phyloP scores from a whole-genome alignment of 2,888 invertebrate species.

The Ophion costatus region DNA sequence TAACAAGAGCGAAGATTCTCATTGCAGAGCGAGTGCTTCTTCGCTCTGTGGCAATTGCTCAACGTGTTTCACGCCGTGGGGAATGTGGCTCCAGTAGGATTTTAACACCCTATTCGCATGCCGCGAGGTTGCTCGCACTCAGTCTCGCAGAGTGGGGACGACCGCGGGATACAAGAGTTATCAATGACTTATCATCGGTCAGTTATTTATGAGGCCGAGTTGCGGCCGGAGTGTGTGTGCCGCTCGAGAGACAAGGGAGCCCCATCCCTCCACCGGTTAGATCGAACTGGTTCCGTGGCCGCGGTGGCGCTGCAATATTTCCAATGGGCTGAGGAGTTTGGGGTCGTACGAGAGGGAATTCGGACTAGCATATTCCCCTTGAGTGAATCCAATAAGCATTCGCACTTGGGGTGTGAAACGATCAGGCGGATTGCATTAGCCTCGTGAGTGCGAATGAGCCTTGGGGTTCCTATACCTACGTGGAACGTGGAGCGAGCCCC shows the following conservation, averaged over 20 bases:
- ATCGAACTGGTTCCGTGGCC: conserved; percentile 19
- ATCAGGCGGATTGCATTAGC: conserved; percentile 74
- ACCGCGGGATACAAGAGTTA: conserved; percentile 53
- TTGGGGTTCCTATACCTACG: conserved; percentile 31
- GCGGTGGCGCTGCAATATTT: conserved; percentile 10
- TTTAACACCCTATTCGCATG: conserved; percentile 37
- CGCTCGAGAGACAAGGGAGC: conserved; percentile 13
- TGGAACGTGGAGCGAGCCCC: conserved; percentile 72
- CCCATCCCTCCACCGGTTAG: conserved; percentile 19
- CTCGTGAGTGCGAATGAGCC: conserved; percentile 61
- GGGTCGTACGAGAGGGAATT: conserved; percentile 29
- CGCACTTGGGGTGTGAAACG: conserved; percentile 75
- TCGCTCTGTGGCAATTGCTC: conserved; percentile 48
- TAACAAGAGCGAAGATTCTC: conserved; percentile 22
- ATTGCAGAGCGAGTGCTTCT: background rate
- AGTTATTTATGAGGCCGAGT: conserved; percentile 59
- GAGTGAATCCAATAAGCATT: conserved; percentile 68
- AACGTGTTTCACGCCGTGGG: conserved; percentile 19
- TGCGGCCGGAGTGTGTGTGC: background rate
- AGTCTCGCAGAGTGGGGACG: conserved; percentile 47
- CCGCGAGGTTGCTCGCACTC: conserved; percentile 27
- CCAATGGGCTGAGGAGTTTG: conserved; percentile 19
- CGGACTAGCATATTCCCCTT: conserved; percentile 54
- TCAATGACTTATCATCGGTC: conserved; percentile 63
- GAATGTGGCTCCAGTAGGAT: conserved; percentile 18